phyloP scores from a whole-genome alignment of 1,140 invertebrate genomes.

The Phocides pigmalion region DNA sequence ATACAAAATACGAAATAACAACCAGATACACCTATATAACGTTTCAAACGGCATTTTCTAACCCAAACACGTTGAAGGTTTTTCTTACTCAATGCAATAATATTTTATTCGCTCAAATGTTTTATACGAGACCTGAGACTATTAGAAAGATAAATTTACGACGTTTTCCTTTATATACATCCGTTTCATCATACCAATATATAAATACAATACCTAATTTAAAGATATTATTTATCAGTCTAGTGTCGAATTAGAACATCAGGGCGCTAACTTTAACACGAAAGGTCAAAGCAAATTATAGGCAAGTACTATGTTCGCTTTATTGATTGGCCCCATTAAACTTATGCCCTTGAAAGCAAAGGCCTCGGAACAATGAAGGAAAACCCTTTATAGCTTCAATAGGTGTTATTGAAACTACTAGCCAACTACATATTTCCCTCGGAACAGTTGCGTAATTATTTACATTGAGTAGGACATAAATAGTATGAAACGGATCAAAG shows the following conservation, averaged over 20 bases:
- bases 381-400: conserved; percentile 26
- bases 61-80: background rate
- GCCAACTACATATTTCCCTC: conserved; percentile 18
- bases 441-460: conserved; percentile 49
- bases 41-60: conserved; percentile 11
- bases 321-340: conserved; percentile 34
- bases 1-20: conserved; percentile 51
- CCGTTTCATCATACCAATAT: too few relatives aligned
- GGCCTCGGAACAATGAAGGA: conserved; percentile 27
- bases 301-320: conserved; percentile 5
- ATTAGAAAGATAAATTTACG: background rate
- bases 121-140: background rate
- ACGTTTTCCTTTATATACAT: too few relatives aligned
- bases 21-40: conserved; percentile 33
- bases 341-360: conserved; percentile 22
- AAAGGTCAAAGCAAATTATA: conserved; percentile 12
- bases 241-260: background rate
- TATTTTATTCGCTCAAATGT: background rate
- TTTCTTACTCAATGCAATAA: background rate
- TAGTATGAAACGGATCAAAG: conserved; percentile 52
- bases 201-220: too few relatives aligned
- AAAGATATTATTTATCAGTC: background rate
- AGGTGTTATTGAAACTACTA: conserved; percentile 40
- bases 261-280: background rate
- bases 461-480: conserved; percentile 56